Conservation (phyloP, 2,797 vertebrate genomes). For the Peromyscus nudipes region DNA sequence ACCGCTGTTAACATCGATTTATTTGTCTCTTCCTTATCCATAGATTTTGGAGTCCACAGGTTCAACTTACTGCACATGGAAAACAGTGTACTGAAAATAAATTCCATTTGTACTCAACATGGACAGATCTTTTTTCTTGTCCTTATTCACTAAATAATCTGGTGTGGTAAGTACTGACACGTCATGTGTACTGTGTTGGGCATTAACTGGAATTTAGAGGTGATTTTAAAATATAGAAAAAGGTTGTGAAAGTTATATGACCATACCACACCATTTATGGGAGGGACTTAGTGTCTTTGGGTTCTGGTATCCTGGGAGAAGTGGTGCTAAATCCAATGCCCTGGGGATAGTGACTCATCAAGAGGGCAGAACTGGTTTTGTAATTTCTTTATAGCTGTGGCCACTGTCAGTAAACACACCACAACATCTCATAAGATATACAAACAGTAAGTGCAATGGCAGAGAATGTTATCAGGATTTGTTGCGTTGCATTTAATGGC, state of each 20-base stretch:
- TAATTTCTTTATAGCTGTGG: not conserved
- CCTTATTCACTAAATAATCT: not conserved
- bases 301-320: not conserved
- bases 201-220: not conserved
- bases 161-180: not conserved
- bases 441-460: not conserved
- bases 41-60: not conserved
- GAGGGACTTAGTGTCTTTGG: not conserved
- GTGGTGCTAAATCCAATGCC: not conserved
- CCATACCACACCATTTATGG: not conserved
- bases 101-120: not conserved
- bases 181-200: not conserved
- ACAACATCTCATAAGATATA: not conserved
- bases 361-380: not conserved
- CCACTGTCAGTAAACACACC: not conserved
- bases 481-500: not conserved
- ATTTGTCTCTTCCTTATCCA: not conserved
- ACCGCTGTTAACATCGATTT: not conserved
- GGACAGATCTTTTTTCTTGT: not conserved
- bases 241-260: not conserved
- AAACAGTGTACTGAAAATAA: not conserved
- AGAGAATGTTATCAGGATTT: not conserved
- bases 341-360: not conserved
- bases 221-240: not conserved
- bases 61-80: not conserved